Evolutionary conservation across 1,140 invertebrate species (phyloP).

Genomic region (Periplaneta americana): DNA sequence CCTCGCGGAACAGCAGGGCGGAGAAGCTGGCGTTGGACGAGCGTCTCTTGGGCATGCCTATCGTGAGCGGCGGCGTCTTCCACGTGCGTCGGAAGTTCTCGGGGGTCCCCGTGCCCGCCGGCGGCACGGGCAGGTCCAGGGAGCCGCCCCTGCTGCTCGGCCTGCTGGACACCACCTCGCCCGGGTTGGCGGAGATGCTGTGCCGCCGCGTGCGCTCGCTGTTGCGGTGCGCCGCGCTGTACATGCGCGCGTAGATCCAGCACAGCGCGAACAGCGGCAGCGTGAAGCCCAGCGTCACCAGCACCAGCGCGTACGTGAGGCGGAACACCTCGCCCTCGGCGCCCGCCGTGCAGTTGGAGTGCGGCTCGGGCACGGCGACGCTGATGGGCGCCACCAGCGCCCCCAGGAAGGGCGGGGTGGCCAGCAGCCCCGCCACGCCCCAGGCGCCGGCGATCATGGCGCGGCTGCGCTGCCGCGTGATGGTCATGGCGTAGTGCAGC

Average conservation of each 20-base stretch:
- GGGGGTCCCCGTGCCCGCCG: background rate
- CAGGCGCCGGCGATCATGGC: slow-evolving; percentile 35
- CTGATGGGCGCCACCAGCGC: slow-evolving; percentile 10
- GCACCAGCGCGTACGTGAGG: slow-evolving; percentile 28
- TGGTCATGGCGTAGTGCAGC: slow-evolving; percentile 45
- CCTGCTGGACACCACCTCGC: slow-evolving; percentile 25
- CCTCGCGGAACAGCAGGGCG: slow-evolving; percentile 43
- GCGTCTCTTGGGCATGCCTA: slow-evolving; percentile 19
- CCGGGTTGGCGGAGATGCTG: slow-evolving; percentile 37
- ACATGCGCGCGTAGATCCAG: slow-evolving; percentile 51
- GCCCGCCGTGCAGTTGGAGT: slow-evolving; percentile 11
- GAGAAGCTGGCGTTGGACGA: slow-evolving; percentile 38
- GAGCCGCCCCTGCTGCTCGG: slow-evolving; percentile 22
- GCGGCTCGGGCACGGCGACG: slow-evolving; percentile 16
- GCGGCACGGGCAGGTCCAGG: slow-evolving; percentile 8
- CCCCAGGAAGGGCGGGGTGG: slow-evolving; percentile 30
- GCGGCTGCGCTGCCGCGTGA: slow-evolving; percentile 40
- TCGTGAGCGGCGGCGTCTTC: slow-evolving; percentile 12
- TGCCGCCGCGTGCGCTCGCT: slow-evolving; percentile 48
- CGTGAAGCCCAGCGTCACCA: slow-evolving; percentile 38
- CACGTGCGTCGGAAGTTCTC: slow-evolving; percentile 17
- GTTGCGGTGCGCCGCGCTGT: slow-evolving; percentile 42
- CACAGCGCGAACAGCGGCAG: slow-evolving; percentile 45
- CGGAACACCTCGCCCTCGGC: slow-evolving; percentile 20
- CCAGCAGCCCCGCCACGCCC: slow-evolving; percentile 34